A percentile compares a stretch with the other conserved stretches of the same genome.
Conservation (phyloP, 2,888 invertebrate species). For the Calliphora vomitoria region DNA sequence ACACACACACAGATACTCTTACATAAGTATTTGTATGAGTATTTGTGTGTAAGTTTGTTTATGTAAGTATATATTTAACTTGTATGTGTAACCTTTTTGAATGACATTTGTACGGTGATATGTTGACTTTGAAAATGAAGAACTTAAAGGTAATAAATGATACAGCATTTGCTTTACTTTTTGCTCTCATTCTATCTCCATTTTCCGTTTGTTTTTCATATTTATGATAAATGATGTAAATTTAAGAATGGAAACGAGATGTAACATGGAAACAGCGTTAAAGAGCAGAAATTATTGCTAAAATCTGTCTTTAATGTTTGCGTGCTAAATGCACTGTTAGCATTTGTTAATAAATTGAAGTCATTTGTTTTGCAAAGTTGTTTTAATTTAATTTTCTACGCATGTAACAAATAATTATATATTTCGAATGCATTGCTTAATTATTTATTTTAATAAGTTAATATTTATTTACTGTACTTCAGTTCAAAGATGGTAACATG, state of each 20-base stretch:
- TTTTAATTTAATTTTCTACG: neutral
- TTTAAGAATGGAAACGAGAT: neutral
- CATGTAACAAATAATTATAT: neutral
- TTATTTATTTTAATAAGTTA: no score
- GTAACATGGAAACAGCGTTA: neutral
- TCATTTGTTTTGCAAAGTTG: neutral
- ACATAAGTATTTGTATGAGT: neutral
- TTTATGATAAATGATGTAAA: conserved; percentile 10
- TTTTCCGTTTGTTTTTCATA: neutral
- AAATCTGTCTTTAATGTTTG: neutral
- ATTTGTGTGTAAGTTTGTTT: conserved; percentile 1
- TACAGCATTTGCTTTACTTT: conserved; percentile 2
- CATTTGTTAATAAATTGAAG: neutral
- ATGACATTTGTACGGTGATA: conserved; percentile 67
- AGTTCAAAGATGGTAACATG: no score
- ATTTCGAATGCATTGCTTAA: neutral
- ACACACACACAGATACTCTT: neutral
- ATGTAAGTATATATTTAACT: conserved; percentile 2
- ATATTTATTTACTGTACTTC: no score
- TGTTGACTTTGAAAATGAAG: conserved; percentile 71
- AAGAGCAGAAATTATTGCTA: conserved; percentile 1
- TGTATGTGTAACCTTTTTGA: conserved; percentile 48
- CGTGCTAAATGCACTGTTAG: neutral
- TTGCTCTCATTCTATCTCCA: neutral
- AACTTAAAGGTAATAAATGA: conserved; percentile 59